These are phyloP conservation scores for Muscicapa comitata DNA, from an alignment of 2,797 vertebrate species.

Conservation along the genomic window DNA sequence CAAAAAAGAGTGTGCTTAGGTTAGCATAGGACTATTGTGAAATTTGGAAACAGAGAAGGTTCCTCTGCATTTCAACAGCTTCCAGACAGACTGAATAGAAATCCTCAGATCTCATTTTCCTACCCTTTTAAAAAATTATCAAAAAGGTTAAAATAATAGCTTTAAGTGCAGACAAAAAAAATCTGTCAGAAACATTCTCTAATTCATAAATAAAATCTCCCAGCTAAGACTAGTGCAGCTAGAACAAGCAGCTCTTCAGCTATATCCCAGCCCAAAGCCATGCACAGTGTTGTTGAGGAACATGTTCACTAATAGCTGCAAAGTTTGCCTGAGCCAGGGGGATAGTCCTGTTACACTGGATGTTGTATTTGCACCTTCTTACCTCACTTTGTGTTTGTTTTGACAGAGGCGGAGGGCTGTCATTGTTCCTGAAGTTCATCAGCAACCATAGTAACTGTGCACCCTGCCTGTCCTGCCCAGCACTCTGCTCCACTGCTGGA, in stretches of 20 bases:
- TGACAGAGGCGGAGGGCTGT: slow-evolving; percentile 9
- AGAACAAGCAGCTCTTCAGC: background rate
- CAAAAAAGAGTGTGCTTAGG: background rate
- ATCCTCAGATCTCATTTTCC: background rate
- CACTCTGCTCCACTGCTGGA: background rate
- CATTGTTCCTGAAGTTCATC: background rate
- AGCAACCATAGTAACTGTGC: background rate
- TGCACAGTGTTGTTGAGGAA: background rate
- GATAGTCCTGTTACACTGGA: background rate
- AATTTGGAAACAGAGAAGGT: background rate
- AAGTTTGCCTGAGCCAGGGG: background rate
- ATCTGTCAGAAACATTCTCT: background rate
- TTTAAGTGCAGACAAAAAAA: background rate
- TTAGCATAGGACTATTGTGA: background rate
- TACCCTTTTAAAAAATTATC: background rate
- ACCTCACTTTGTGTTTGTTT: slow-evolving; percentile 28
- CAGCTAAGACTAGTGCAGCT: background rate
- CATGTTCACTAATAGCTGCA: background rate
- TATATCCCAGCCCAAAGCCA: background rate
- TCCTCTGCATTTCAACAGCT: background rate
- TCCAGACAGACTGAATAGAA: background rate
- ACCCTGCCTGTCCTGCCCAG: background rate
- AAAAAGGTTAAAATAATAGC: background rate
- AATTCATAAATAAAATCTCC: background rate
- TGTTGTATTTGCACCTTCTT: background rate